phyloP scores from a whole-genome alignment of 2,888 invertebrate species.

The Cephonodes hylas region DNA sequence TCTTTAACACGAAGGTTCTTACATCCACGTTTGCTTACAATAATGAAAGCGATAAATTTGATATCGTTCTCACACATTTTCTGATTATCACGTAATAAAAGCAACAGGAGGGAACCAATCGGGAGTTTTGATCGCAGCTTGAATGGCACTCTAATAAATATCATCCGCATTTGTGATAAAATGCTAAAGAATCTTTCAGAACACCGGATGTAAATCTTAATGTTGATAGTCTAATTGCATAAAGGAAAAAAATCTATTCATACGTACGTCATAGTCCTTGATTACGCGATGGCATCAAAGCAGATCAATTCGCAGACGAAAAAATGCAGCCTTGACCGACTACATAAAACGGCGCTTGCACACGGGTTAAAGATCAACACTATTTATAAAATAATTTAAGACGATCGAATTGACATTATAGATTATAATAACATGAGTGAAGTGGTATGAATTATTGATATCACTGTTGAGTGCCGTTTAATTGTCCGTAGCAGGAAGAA shows the following conservation, averaged over 20 bases:
- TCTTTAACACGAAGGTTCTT: conserved; percentile 19
- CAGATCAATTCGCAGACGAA: conserved; percentile 38
- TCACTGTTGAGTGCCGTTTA: not conserved
- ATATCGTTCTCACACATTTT: not conserved
- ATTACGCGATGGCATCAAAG: conserved; percentile 34
- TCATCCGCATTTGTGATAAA: not conserved
- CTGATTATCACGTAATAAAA: not conserved
- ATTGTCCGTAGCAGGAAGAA: conserved; percentile 2
- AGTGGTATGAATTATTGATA: conserved; percentile 16
- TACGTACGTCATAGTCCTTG: conserved; percentile 32
- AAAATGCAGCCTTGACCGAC: conserved; percentile 56
- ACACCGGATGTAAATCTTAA: not conserved
- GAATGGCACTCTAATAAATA: not conserved
- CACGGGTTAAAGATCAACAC: conserved; percentile 59
- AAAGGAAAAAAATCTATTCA: conserved; percentile 17
- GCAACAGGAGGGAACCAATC: not conserved
- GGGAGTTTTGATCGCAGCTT: not conserved
- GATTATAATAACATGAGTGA: conserved; percentile 26
- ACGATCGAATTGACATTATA: conserved; percentile 42
- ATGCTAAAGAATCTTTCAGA: not conserved
- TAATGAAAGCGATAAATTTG: not conserved
- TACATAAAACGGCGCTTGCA: conserved; percentile 33
- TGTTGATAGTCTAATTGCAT: not conserved
- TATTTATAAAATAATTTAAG: conserved; percentile 58
- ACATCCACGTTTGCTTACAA: not conserved